A percentile compares a stretch with the other conserved stretches of the same genome.
phyloP scores from a whole-genome alignment of 2,888 invertebrate genomes.

The Nomada lathburiana region DNA sequence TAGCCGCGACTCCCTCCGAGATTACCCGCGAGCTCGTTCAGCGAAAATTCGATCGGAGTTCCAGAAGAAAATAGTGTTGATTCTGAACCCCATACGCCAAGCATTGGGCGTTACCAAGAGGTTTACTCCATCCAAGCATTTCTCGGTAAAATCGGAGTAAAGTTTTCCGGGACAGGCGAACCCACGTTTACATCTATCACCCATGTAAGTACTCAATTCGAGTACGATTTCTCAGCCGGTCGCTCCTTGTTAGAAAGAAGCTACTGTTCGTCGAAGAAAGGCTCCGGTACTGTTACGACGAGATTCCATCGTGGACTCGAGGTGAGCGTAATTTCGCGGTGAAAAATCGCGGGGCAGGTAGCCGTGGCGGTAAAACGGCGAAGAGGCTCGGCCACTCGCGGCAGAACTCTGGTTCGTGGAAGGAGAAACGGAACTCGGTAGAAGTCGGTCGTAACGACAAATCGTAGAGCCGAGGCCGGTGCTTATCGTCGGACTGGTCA shows the following conservation, averaged over 20 bases:
- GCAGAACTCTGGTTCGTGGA: not conserved
- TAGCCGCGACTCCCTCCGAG: not conserved
- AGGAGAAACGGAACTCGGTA: conserved; percentile 49
- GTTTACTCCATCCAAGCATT: not conserved
- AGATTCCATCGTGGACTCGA: conserved; percentile 40
- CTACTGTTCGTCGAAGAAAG: conserved; percentile 9
- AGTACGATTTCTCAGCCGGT: not conserved
- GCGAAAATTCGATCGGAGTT: too few relatives aligned
- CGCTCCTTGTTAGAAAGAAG: not conserved
- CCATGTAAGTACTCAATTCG: not conserved
- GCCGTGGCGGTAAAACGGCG: conserved; percentile 21
- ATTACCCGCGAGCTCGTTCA: not conserved
- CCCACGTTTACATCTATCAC: conserved; percentile 8
- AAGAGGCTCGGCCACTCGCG: conserved; percentile 43
- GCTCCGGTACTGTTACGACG: conserved; percentile 53
- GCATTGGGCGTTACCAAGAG: too few relatives aligned
- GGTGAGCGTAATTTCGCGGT: conserved; percentile 44
- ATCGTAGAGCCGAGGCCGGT: conserved; percentile 52
- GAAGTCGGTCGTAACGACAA: conserved; percentile 63
- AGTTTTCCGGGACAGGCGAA: conserved; percentile 28
- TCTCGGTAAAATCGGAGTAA: not conserved
- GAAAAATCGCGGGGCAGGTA: conserved; percentile 49
- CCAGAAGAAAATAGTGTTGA: too few relatives aligned
- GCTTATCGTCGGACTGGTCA: conserved; percentile 53
- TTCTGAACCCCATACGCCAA: too few relatives aligned